Evolutionary conservation across 1,140 invertebrate genomes (phyloP).

Genomic region (Achatina immaculata): DNA sequence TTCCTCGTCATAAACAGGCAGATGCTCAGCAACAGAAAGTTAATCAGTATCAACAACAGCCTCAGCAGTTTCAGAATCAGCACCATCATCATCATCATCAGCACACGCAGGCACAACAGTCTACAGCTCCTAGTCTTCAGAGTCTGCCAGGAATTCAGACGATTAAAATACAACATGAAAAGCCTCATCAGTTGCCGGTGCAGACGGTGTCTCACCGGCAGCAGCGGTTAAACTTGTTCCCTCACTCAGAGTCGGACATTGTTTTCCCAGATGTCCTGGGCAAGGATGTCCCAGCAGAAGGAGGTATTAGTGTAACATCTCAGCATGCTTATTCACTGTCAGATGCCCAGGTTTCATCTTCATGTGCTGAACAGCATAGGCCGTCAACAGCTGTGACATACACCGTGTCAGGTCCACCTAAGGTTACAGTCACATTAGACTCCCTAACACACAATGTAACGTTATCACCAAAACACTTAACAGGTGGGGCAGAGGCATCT

Average conservation of each 20-base stretch:
- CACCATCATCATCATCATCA: not conserved
- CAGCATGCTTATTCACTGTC: not conserved
- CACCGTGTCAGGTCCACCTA: conserved; percentile 26
- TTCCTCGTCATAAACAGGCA: conserved; percentile 31
- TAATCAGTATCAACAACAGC: not conserved
- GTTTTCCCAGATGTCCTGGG: not conserved
- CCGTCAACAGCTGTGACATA: conserved; percentile 20
- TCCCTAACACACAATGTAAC: conserved; percentile 29
- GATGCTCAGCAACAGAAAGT: conserved; percentile 20
- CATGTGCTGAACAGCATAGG: not conserved
- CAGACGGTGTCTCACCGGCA: not conserved
- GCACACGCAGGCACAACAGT: not conserved
- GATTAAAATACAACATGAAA: conserved; percentile 26
- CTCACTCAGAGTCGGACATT: not conserved
- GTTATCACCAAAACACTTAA: conserved; percentile 20
- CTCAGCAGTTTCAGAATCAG: conserved; percentile 20
- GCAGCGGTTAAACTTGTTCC: not conserved
- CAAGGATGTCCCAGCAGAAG: not conserved
- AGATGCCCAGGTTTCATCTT: not conserved
- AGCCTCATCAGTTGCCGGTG: conserved; percentile 18
- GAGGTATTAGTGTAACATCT: not conserved
- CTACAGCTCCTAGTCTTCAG: conserved; percentile 24
- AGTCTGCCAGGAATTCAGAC: conserved; percentile 21
- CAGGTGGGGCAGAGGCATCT: not conserved
- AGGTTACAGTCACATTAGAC: conserved; percentile 35